Base-by-base conservation (phyloP, 2,797 vertebrate species). In the Oreochromis grahami region DNA sequence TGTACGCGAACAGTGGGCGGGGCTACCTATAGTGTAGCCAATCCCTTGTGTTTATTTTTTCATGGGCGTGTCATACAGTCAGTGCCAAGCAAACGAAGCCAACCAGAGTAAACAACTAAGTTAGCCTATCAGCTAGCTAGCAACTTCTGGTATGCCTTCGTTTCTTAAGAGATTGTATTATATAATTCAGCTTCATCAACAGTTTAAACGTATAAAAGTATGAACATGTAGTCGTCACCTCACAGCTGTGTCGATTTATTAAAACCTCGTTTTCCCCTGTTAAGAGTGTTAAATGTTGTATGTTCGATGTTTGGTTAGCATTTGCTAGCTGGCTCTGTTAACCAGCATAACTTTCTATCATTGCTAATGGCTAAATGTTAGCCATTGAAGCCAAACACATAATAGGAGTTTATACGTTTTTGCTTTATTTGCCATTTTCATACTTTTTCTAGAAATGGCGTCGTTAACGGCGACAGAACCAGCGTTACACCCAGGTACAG, bases 391-490 rank as follows among this genome's bases (percentile, higher is more conserved):
- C 21, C 2, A 34, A 38, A 34, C n/a, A 29, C 26, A 68, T 0
- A 13, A 50, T 3, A 4, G 4, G 8, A 34, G n/a, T 77, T 81
- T 58, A 17, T 87, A 82, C 78, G 21, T 77, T 76, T 80, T 45
- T 60, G 3, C 43, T 43, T 19, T 76, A 52, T 85, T 86, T 87
- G 32, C 19, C 7, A 32, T 32, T 74, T 60, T 78, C 3, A 56
- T 51, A 52, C 10, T 60, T 13, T n/a, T 3, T 70, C 2, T 10
- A 88, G 92, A 95, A 86, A 97, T 98, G 97, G 96, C 97, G 94
- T 93, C 97, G 91, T 93, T 95, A 87, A 82, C 91, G 92, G 93
- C 94, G 91, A 92, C 94, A 84, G 97, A 97, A 84, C 93, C 96
- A 43, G 95, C 92, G 84, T 80, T 95, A 65, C 96, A 94, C 38